Percentiles rank a stretch among this genome's conserved stretches.
These are phyloP conservation scores for Rhagoletis pomonella DNA, from an alignment of 1,140 invertebrate species.

Conservation along the genomic window DNA sequence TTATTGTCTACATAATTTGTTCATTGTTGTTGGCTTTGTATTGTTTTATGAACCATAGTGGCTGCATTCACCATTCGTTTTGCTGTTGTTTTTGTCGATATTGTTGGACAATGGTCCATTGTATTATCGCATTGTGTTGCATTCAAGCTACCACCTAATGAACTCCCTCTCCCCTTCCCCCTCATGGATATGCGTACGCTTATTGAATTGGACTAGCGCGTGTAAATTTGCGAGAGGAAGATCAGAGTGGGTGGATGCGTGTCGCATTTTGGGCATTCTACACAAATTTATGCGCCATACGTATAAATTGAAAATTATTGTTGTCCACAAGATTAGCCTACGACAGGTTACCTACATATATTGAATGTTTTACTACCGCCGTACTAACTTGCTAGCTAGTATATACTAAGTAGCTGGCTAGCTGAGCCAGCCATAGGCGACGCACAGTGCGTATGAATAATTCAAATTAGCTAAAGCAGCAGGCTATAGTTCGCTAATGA, in stretches of 20 bases:
- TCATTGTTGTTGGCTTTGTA: background rate
- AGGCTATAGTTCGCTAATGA: slow-evolving; percentile 41
- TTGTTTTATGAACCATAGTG: background rate
- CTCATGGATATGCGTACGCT: background rate
- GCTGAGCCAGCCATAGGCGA: background rate
- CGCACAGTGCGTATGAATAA: background rate
- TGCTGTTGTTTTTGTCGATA: background rate
- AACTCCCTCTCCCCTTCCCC: too few relatives aligned
- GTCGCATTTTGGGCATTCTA: background rate
- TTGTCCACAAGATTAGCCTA: slow-evolving; percentile 46
- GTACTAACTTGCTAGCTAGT: background rate
- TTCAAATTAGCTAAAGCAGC: slow-evolving; percentile 45
- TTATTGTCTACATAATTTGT: background rate
- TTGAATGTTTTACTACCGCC: slow-evolving; percentile 29
- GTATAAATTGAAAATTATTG: slow-evolving; percentile 52
- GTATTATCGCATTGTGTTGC: slow-evolving; percentile 25
- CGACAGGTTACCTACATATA: slow-evolving; percentile 22
- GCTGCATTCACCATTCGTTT: background rate
- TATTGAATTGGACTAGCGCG: slow-evolving; percentile 26
- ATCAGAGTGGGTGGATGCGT: background rate
- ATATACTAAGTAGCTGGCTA: background rate
- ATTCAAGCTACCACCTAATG: too few relatives aligned
- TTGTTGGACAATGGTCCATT: slow-evolving; percentile 11
- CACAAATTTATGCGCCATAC: slow-evolving; percentile 38
- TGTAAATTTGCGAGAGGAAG: background rate